Conservation (phyloP, 1,140 invertebrate genomes). For the Chironomus tepperi region DNA sequence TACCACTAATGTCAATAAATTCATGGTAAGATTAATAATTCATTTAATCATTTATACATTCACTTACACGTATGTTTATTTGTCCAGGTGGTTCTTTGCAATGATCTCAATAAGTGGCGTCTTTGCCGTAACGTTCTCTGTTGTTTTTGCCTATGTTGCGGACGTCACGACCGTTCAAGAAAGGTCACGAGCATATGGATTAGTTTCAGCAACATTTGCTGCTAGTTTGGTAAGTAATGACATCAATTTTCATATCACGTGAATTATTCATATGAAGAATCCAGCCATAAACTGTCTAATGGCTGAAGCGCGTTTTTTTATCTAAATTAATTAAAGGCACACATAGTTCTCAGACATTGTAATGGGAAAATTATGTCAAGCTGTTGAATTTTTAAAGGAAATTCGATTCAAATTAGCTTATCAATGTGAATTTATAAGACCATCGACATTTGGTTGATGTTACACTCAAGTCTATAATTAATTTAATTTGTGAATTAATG, state of each 20-base stretch:
- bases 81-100: slow-evolving; percentile 87
- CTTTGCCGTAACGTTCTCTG: slow-evolving; percentile 97
- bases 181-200: slow-evolving; percentile 89
- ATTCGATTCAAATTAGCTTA: too few species aligned
- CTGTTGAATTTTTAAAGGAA: too few species aligned
- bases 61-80: slow-evolving; percentile 22
- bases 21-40: slow-evolving; percentile 61
- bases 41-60: neutral
- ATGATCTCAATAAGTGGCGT: slow-evolving; percentile 98
- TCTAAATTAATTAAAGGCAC: too few species aligned
- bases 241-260: neutral
- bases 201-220: slow-evolving; percentile 97
- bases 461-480: too few species aligned
- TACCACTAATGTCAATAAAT: slow-evolving; percentile 97
- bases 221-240: slow-evolving; percentile 73
- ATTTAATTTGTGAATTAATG: neutral
- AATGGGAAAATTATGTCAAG: too few species aligned
- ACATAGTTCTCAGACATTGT: too few species aligned
- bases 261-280: neutral
- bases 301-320: too few species aligned
- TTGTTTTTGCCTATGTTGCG: slow-evolving; percentile 98
- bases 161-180: slow-evolving; percentile 98
- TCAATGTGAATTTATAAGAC: too few species aligned
- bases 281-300: too few species aligned
- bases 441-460: too few species aligned